A percentile compares a stretch with the other conserved stretches of the same genome.
These are phyloP conservation scores for Epinotia bilunana DNA, from an alignment of 2,888 invertebrate species.

Conservation along the genomic window DNA sequence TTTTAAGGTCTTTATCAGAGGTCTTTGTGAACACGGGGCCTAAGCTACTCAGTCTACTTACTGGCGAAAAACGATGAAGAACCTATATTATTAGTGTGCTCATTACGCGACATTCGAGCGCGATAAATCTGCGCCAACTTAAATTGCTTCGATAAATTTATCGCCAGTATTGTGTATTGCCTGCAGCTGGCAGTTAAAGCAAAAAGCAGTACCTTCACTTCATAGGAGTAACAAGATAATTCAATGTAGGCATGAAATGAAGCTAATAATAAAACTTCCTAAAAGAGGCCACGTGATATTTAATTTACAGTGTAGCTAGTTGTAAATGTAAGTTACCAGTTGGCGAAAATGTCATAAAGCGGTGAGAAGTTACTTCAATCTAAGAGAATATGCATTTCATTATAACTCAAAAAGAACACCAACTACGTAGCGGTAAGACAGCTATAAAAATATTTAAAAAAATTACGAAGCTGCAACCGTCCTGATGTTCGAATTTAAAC, in stretches of 20 bases:
- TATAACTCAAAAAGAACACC: no score
- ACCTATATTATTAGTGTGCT: conserved; percentile 36
- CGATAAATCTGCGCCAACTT: conserved; percentile 41
- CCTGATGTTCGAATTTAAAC: no score
- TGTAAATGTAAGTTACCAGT: no score
- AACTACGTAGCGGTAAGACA: no score
- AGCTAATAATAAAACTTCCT: background rate
- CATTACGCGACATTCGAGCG: conserved; percentile 41
- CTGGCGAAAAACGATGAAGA: conserved; percentile 12
- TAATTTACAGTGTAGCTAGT: no score
- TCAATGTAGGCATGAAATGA: background rate
- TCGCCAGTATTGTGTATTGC: conserved; percentile 42
- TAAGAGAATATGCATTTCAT: no score
- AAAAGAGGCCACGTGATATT: background rate
- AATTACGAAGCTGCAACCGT: no score
- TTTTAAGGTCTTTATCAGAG: no score
- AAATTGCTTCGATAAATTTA: conserved; percentile 45
- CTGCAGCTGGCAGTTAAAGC: background rate
- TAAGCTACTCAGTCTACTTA: background rate
- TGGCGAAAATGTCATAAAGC: no score
- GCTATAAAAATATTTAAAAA: no score
- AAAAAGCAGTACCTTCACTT: background rate
- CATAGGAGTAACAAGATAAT: background rate
- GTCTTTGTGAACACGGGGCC: background rate
- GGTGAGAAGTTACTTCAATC: no score